Evolutionary conservation across 2,797 vertebrate species (phyloP), one percentile per base, ranked within the genome.

Genomic region (Mormyrops attenuatus): DNA sequence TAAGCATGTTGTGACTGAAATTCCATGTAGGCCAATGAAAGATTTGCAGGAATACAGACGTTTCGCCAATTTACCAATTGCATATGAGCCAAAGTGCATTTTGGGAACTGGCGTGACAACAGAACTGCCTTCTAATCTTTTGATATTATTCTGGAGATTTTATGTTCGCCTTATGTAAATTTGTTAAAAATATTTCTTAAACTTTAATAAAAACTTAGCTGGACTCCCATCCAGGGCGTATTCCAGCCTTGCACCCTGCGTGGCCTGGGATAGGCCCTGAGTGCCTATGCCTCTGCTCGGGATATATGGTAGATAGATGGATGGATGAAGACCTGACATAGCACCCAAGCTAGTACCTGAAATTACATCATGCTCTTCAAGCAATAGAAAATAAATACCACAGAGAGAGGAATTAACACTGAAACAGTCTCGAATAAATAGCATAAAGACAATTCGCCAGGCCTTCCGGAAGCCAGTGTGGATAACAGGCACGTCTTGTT

Each of bases 401-500:
- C 20, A 49, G 52, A 50, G 47, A 57, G 57, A 47, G 69, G 85
- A 85, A 60, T 41, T 69, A 66, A 88, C 57, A 34, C 47, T 53
- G 44, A 47, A 55, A 87, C 15, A 55, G 49, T 53, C 38, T 87
- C 9, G 49, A 85, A 86, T 55, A 26, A 47, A 89, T n/a, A 34
- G 22, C 85, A 69, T 41, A 11, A 55, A 90, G 53, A 88, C n/a
- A 4, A 77, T 87, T 87, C n/a, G 2, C 34, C 69, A 8, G 34
- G 73, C 85, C n/a, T 15, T 87, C 44, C 89, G 89, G 84, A 41
- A 66, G 88, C 63, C 66, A 52, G 57, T 26, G 15, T 89, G 53
- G 73, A 90, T 89, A 91, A 89, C 38, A 90, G 69, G 86, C 88
- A 88, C 55, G 87, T 88, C 90, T 89, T 89, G 77, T 92, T 90